Percentiles rank a stretch among this genome's conserved stretches.
Conservation (phyloP, 2,888 invertebrate genomes). For the Sclerodermus sp. region DNA sequence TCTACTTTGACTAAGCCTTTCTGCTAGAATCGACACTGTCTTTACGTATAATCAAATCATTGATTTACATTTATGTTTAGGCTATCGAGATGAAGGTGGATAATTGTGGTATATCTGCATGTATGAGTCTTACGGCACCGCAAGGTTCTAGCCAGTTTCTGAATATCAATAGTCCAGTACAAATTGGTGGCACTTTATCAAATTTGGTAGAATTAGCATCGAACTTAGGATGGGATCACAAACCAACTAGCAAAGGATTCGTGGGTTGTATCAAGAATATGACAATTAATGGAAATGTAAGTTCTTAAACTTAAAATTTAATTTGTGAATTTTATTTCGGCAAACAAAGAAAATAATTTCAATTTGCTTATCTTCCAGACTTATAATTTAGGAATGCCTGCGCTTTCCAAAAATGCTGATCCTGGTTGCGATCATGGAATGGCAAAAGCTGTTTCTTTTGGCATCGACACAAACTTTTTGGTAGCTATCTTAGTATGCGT, state of each 20-base stretch:
- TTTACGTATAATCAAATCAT: neutral
- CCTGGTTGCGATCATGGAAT: constrained; percentile 74
- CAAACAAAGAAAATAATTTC: no score
- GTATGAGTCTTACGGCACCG: constrained; percentile 72
- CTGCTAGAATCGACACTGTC: neutral
- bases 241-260: constrained; percentile 73
- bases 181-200: constrained; percentile 77
- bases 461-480: constrained; percentile 83
- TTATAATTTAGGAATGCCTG: constrained; percentile 86
- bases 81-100: constrained; percentile 78
- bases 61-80: constrained; percentile 40
- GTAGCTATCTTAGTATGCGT: constrained; percentile 89
- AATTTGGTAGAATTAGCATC: constrained; percentile 67
- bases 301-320: no score
- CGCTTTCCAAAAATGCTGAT: constrained; percentile 70
- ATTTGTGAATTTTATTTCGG: no score
- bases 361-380: constrained; percentile 65
- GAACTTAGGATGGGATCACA: constrained; percentile 70
- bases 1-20: neutral
- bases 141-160: constrained; percentile 74
- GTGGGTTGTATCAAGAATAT: constrained; percentile 90
- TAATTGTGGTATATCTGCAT: constrained; percentile 70
- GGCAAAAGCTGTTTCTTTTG: constrained; percentile 78
- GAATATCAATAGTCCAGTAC: constrained; percentile 85
- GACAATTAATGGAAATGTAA: constrained; percentile 76